Percentiles rank a stretch among this genome's conserved stretches.
Conservation (phyloP, 2,113 vertebrate species). For the Verasper variegatus region DNA sequence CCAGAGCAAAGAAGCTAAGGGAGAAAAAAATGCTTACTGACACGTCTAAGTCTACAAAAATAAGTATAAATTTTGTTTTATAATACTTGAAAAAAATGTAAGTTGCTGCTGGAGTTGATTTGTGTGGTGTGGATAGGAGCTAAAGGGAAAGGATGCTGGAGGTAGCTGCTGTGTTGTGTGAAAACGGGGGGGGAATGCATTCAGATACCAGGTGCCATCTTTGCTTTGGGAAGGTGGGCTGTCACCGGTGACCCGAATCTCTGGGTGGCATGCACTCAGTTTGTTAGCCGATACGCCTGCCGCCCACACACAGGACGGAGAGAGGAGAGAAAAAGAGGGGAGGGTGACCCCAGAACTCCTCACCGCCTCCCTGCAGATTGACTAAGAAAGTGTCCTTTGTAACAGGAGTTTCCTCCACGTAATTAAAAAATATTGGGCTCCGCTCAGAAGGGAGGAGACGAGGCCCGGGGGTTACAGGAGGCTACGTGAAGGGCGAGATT, state of each 20-base stretch:
- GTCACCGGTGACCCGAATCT: constrained; percentile 59
- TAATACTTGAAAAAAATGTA: background rate
- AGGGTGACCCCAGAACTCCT: constrained; percentile 55
- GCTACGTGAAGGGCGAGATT: constrained; percentile 60
- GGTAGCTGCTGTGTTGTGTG: background rate
- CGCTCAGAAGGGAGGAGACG: constrained; percentile 59
- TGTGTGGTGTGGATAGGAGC: constrained; percentile 8
- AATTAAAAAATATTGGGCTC: constrained; percentile 79
- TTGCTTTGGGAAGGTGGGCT: constrained; percentile 50
- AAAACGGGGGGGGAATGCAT: constrained; percentile 5
- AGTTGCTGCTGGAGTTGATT: constrained; percentile 4
- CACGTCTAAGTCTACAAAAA: constrained; percentile 49
- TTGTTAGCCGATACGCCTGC: constrained; percentile 67
- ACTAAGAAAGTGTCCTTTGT: constrained; percentile 79
- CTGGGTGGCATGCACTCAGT: constrained; percentile 59
- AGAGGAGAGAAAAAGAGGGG: constrained; percentile 20
- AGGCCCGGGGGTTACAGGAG: constrained; percentile 50
- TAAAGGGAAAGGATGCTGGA: background rate
- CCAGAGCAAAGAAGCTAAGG: constrained; percentile 80
- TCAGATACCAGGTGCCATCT: constrained; percentile 55
- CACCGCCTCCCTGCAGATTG: constrained; percentile 62
- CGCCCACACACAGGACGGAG: constrained; percentile 58
- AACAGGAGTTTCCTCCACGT: constrained; percentile 81
- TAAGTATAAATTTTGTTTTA: background rate
- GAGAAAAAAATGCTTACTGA: constrained; percentile 50